phyloP scores from a whole-genome alignment of 1,140 invertebrate genomes.

The Penaeus indicus region DNA sequence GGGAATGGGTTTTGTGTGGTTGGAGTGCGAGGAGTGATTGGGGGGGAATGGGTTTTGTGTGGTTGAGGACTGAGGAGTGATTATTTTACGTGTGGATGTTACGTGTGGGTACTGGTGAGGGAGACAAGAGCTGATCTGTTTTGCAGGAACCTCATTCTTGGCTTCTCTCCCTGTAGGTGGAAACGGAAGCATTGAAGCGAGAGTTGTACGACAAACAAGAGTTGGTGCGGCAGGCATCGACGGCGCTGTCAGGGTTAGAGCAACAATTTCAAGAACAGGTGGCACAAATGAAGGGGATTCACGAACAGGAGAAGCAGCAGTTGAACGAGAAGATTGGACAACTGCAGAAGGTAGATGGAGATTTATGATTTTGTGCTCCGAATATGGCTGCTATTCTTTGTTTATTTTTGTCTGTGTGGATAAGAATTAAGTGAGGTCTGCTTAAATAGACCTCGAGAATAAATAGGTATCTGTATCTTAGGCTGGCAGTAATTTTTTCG shows the following conservation, averaged over 20 bases:
- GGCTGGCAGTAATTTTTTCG: too few relatives aligned
- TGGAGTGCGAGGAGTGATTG: background rate
- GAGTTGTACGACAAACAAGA: constrained; percentile 86
- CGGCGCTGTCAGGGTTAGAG: constrained; percentile 81
- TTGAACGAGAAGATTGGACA: constrained; percentile 55
- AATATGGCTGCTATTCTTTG: background rate
- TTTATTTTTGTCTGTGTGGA: background rate
- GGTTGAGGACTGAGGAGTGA: background rate
- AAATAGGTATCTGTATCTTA: too few relatives aligned
- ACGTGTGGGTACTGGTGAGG: background rate
- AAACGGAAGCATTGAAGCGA: constrained; percentile 83
- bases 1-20: constrained; percentile 19
- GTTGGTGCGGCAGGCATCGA: constrained; percentile 84
- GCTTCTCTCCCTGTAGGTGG: constrained; percentile 73
- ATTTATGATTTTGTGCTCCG: too few relatives aligned
- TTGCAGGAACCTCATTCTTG: background rate
- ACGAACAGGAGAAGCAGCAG: constrained; percentile 68
- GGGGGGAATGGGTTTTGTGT: background rate
- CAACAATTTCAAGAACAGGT: constrained; percentile 73
- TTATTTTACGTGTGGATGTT: too few relatives aligned
- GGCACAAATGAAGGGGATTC: constrained; percentile 67
- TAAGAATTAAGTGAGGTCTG: background rate
- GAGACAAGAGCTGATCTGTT: background rate
- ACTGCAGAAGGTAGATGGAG: constrained; percentile 67
- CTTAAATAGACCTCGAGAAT: too few relatives aligned